Percentiles rank a stretch among this genome's conserved stretches.
These are phyloP conservation scores for Coenonympha glycerion DNA, from an alignment of 2,888 invertebrate genomes.

Conservation along the genomic window DNA sequence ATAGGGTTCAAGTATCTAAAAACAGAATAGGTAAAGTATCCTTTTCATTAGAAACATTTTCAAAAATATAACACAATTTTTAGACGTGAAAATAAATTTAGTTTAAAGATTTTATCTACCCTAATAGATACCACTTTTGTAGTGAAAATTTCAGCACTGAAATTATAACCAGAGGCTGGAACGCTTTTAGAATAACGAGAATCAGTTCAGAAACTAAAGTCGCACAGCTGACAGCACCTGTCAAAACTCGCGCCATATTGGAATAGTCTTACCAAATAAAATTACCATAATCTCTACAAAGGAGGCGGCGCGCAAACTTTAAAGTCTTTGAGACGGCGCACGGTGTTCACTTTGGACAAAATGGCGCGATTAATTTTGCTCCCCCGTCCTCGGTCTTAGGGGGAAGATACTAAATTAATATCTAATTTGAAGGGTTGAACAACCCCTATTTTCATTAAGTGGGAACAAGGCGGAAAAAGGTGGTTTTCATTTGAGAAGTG, in stretches of 20 bases:
- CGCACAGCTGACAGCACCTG: background rate
- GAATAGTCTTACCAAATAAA: slow-evolving; percentile 7
- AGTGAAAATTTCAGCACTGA: no score
- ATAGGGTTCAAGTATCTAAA: no score
- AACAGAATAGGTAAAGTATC: no score
- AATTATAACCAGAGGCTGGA: no score
- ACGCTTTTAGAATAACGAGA: no score
- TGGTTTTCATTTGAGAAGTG: background rate
- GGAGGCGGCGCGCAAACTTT: background rate
- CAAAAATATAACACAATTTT: no score
- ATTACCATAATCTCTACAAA: slow-evolving; percentile 10
- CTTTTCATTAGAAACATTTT: no score
- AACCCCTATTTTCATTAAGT: slow-evolving; percentile 38
- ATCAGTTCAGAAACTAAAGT: no score
- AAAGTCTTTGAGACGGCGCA: background rate
- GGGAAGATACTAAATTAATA: slow-evolving; percentile 61
- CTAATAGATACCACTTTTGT: no score
- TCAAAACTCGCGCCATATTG: slow-evolving; percentile 5
- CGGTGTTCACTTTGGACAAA: slow-evolving; percentile 20
- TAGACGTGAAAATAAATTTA: no score
- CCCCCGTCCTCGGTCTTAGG: slow-evolving; percentile 23
- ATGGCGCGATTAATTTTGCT: slow-evolving; percentile 23
- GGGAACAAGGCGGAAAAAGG: slow-evolving; percentile 13
- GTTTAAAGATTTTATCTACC: no score
- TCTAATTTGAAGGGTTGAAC: slow-evolving; percentile 61